phyloP scores from a whole-genome alignment of 1,140 invertebrate species.

The Halesus radiatus region DNA sequence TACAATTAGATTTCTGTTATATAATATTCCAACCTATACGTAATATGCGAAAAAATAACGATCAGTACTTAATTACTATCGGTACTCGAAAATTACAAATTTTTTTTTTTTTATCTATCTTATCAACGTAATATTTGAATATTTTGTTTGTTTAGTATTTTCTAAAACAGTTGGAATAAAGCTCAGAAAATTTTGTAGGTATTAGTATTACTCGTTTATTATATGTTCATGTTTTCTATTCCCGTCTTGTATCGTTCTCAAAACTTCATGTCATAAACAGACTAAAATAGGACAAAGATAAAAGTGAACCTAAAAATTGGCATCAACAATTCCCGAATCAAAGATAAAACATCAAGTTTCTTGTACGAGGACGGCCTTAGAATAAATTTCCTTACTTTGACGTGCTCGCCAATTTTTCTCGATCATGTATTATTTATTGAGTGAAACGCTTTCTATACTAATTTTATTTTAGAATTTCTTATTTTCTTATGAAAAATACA shows the following conservation, averaged over 20 bases:
- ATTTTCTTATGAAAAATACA: conserved; percentile 20
- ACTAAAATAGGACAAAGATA: too few species aligned
- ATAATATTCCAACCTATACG: too few species aligned
- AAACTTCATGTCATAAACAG: background rate
- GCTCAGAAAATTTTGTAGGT: too few species aligned
- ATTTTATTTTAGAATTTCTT: conserved; percentile 18
- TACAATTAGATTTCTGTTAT: too few species aligned
- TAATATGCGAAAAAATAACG: too few species aligned
- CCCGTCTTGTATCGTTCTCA: background rate
- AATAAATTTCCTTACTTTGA: conserved; percentile 20
- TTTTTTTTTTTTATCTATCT: too few species aligned
- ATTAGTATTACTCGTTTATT: too few species aligned
- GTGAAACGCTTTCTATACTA: background rate
- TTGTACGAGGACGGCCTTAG: background rate
- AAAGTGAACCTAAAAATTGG: background rate
- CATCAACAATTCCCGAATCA: conserved; percentile 9
- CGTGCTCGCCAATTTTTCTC: conserved; percentile 5
- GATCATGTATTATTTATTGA: conserved; percentile 27
- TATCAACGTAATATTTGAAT: too few species aligned
- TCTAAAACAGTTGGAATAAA: too few species aligned
- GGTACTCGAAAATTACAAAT: too few species aligned
- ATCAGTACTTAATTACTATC: too few species aligned
- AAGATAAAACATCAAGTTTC: background rate
- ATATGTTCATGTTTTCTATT: background rate
- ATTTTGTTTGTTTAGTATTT: too few species aligned